These are phyloP conservation scores for Gallinago stenura DNA, from an alignment of 2,797 vertebrate genomes.

Conservation along the genomic window DNA sequence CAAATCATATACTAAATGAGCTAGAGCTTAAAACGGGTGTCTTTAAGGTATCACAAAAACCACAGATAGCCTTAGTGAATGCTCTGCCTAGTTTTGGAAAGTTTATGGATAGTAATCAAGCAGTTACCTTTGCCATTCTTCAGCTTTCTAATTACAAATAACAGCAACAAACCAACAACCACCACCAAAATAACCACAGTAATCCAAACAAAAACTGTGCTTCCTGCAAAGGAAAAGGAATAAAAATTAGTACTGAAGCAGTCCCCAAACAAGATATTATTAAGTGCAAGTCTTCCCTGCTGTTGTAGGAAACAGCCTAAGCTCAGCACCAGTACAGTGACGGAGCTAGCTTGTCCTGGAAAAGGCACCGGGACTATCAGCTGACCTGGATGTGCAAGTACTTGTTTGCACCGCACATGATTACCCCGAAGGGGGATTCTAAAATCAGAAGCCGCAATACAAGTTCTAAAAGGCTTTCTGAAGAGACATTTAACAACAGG, in stretches of 20 bases:
- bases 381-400: background rate
- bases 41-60: background rate
- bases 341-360: background rate
- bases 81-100: background rate
- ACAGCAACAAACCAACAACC: fast-evolving
- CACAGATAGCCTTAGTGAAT: background rate
- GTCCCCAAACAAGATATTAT: background rate
- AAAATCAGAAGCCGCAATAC: background rate
- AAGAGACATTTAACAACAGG: background rate
- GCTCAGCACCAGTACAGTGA: background rate
- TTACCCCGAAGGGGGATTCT: background rate
- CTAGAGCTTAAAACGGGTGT: background rate
- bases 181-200: fast-evolving
- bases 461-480: background rate
- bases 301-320: background rate
- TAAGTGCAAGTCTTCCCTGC: background rate
- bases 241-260: background rate
- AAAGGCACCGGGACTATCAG: background rate
- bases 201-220: background rate
- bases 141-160: background rate
- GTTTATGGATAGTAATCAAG: background rate
- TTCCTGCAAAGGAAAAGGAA: background rate
- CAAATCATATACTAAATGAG: background rate
- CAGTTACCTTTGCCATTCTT: constrained; percentile 33
- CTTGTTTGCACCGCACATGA: fast-evolving